Conservation (phyloP, 2,113 vertebrate genomes). For the Mormyrus lacerda region DNA sequence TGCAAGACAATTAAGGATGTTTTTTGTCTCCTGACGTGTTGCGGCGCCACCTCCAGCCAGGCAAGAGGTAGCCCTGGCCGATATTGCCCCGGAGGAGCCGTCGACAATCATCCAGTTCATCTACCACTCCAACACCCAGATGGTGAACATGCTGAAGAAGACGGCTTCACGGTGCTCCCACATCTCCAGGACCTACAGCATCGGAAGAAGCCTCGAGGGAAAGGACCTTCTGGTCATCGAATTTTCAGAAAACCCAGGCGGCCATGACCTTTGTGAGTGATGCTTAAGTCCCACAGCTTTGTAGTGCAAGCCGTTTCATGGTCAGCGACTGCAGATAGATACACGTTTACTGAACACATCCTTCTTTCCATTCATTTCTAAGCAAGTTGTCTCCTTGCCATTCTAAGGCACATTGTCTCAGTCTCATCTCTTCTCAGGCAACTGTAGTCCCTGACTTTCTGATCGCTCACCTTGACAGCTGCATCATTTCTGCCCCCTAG, state of each 20-base stretch:
- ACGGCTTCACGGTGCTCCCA: conserved; percentile 69
- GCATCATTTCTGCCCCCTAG: conserved; percentile 50
- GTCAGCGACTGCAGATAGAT: background rate
- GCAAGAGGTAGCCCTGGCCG: conserved; percentile 32
- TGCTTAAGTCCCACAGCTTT: background rate
- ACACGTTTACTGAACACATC: background rate
- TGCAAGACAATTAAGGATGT: background rate
- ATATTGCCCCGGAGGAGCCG: conserved; percentile 39
- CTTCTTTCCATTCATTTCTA: background rate
- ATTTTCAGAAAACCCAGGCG: conserved; percentile 81
- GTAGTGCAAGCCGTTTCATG: background rate
- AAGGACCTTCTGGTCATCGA: conserved; percentile 87
- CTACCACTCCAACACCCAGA: conserved; percentile 74
- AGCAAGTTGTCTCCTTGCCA: background rate
- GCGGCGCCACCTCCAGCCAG: conserved; percentile 31
- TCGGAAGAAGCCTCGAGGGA: conserved; percentile 81
- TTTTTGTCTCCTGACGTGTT: background rate
- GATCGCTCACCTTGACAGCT: background rate
- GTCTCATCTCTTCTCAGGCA: background rate
- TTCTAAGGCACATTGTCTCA: background rate
- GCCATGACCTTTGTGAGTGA: conserved; percentile 80
- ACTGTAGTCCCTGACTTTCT: background rate
- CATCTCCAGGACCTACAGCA: conserved; percentile 80
- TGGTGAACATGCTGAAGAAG: conserved; percentile 69
- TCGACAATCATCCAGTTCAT: conserved; percentile 60